Conservation (phyloP, 2,888 invertebrate species). For the Dorcus hopei region DNA sequence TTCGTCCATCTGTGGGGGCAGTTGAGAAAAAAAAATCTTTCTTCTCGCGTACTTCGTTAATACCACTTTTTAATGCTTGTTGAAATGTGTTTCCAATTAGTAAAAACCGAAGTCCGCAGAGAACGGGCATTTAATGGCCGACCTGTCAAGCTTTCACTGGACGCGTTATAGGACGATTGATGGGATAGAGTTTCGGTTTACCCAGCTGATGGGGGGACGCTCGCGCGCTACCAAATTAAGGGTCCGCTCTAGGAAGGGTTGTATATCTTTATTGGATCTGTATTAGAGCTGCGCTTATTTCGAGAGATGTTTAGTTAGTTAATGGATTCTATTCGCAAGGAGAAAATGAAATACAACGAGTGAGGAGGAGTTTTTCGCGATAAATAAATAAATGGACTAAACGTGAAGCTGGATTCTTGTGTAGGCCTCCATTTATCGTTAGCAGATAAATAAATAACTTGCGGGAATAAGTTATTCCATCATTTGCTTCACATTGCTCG, state of each 20-base stretch:
- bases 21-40: too few species aligned
- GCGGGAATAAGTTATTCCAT: too few species aligned
- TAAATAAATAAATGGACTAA: too few species aligned
- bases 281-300: slow-evolving; percentile 14
- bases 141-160: slow-evolving; percentile 3
- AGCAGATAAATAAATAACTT: too few species aligned
- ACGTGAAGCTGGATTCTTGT: too few species aligned
- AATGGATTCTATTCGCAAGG: slow-evolving; percentile 15
- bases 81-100: not conserved
- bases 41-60: too few species aligned
- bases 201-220: slow-evolving; percentile 11
- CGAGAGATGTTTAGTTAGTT: slow-evolving; percentile 24
- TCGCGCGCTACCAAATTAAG: slow-evolving; percentile 10
- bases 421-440: too few species aligned
- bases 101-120: not conserved
- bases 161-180: slow-evolving; percentile 16
- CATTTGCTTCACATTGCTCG: too few species aligned
- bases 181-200: slow-evolving; percentile 16
- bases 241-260: slow-evolving; percentile 21
- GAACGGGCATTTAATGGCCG: slow-evolving; percentile 2
- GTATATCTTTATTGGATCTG: slow-evolving; percentile 23
- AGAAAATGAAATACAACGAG: too few species aligned
- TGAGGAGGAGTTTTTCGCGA: too few species aligned
- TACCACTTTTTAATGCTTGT: too few species aligned
- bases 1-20: too few species aligned